These are phyloP conservation scores for Melanostigma gelatinosum DNA, from an alignment of 2,113 vertebrate genomes.

Conservation along the genomic window DNA sequence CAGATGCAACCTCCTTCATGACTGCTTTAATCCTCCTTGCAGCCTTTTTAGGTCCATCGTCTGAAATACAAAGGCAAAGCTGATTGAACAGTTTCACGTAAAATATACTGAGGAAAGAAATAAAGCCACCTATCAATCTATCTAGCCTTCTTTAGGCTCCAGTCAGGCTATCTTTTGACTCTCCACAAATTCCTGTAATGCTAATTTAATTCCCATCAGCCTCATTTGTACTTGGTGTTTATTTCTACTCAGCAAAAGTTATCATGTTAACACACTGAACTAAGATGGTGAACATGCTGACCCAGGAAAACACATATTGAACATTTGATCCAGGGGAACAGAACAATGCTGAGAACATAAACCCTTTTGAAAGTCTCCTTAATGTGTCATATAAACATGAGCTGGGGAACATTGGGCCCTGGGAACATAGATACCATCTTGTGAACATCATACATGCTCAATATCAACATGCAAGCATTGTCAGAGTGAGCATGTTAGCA, in stretches of 20 bases:
- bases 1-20: neutral
- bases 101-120: neutral
- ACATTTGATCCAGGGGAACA: neutral
- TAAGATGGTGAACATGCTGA: neutral
- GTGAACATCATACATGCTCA: neutral
- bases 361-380: neutral
- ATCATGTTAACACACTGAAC: neutral
- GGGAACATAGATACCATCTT: neutral
- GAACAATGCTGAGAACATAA: neutral
- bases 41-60: neutral
- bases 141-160: neutral
- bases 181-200: neutral
- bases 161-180: neutral
- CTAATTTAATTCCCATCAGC: neutral
- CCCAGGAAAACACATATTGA: too few relatives aligned
- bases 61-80: neutral
- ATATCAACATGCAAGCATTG: neutral
- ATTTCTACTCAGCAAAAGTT: neutral
- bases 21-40: neutral
- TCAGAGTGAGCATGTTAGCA: neutral
- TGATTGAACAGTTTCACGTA: neutral
- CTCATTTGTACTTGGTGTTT: neutral
- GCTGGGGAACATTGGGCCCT: neutral
- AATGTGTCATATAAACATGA: neutral
- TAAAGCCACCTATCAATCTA: neutral